A percentile compares a stretch with the other conserved stretches of the same genome.
phyloP scores from a whole-genome alignment of 2,797 vertebrate genomes.

The Capromys pilorides region DNA sequence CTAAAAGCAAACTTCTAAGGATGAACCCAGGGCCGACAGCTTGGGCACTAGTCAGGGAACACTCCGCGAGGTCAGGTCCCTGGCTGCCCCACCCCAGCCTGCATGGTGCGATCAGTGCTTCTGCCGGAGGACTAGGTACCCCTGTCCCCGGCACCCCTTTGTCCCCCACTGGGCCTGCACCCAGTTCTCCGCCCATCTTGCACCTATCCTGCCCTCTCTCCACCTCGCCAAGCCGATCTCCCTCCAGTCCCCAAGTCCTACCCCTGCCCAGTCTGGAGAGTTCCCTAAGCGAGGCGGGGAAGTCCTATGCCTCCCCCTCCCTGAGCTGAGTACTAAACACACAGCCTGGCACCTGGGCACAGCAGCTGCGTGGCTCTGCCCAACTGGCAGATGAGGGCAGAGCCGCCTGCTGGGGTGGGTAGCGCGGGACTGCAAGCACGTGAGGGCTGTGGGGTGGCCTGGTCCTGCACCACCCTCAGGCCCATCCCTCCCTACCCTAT shows the following conservation, averaged over 20 bases:
- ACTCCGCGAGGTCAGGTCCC: background rate
- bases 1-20: slow-evolving; percentile 80
- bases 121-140: background rate
- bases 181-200: slow-evolving; percentile 53
- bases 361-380: slow-evolving; percentile 84
- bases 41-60: background rate
- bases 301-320: background rate
- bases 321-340: slow-evolving; percentile 65
- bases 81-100: background rate
- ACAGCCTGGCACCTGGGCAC: slow-evolving; percentile 78
- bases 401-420: slow-evolving; percentile 61
- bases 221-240: slow-evolving; percentile 64
- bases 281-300: slow-evolving; percentile 48
- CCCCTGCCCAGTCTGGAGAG: slow-evolving; percentile 70
- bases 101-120: background rate
- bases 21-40: slow-evolving; percentile 82
- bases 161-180: slow-evolving; percentile 18
- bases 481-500: background rate
- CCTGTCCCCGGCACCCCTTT: no score
- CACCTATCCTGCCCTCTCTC: slow-evolving; percentile 48
- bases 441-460: slow-evolving; percentile 86
- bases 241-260: slow-evolving; percentile 59
- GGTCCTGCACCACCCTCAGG: background rate
- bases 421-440: slow-evolving; percentile 87
- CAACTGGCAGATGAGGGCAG: slow-evolving; percentile 76